phyloP scores from a whole-genome alignment of 1,140 invertebrate genomes.

The Tachypleus tridentatus region DNA sequence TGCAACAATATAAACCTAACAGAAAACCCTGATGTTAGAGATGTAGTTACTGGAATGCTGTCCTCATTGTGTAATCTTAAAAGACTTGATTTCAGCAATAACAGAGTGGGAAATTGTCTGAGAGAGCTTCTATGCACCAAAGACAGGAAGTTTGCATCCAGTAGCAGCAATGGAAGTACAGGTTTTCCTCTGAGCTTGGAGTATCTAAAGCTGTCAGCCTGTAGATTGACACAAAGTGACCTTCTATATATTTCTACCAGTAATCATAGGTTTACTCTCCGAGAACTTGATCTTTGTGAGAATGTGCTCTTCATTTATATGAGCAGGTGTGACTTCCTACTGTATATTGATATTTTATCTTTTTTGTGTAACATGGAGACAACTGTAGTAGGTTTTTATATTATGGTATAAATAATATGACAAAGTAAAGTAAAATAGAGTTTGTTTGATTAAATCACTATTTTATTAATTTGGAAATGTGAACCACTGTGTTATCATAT shows the following conservation, averaged over 20 bases:
- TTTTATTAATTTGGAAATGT: too few relatives aligned
- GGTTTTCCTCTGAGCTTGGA: background rate
- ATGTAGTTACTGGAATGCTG: background rate
- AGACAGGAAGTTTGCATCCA: background rate
- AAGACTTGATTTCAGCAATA: slow-evolving; percentile 1
- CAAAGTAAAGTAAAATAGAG: too few relatives aligned
- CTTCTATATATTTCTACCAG: background rate
- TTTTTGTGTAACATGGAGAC: too few relatives aligned
- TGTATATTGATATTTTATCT: too few relatives aligned
- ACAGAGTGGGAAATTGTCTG: background rate
- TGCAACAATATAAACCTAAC: background rate
- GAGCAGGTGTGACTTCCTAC: too few relatives aligned
- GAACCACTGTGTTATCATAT: too few relatives aligned
- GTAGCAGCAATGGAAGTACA: background rate
- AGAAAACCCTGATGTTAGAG: background rate
- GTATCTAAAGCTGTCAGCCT: slow-evolving; percentile 1
- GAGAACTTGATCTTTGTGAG: background rate
- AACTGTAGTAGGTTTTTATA: too few relatives aligned
- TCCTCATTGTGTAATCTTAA: background rate
- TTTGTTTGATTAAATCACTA: too few relatives aligned
- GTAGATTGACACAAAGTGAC: background rate
- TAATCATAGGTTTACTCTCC: background rate
- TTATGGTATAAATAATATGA: too few relatives aligned
- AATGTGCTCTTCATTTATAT: background rate
- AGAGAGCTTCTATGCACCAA: background rate